phyloP scores from a whole-genome alignment of 2,113 vertebrate genomes.

The Azemiops feae region DNA sequence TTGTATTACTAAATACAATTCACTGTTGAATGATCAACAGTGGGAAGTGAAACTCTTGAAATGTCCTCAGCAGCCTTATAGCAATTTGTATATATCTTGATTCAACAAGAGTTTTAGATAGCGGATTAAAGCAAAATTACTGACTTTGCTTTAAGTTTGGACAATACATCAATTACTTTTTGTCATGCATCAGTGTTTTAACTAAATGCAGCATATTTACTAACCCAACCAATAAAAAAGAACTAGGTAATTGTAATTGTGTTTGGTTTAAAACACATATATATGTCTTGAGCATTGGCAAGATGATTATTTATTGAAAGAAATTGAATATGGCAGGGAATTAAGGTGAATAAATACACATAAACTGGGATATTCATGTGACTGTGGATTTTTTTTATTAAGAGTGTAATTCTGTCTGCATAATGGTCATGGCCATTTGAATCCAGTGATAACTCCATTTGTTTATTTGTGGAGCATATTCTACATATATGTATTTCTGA shows the following conservation, averaged over 20 bases:
- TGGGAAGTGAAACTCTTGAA: conserved; percentile 27
- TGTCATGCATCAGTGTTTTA: background rate
- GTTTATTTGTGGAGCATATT: background rate
- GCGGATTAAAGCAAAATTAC: conserved; percentile 33
- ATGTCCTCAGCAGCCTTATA: background rate
- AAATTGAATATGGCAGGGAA: background rate
- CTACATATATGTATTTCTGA: background rate
- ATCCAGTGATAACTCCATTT: background rate
- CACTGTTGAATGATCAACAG: conserved; percentile 37
- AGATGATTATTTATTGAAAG: background rate
- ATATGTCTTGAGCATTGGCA: background rate
- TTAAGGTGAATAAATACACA: background rate
- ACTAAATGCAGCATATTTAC: background rate
- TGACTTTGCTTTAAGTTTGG: conserved; percentile 29
- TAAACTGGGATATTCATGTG: background rate
- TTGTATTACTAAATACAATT: too few relatives aligned
- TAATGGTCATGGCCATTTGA: background rate
- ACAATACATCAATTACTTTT: conserved; percentile 32
- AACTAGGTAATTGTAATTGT: background rate
- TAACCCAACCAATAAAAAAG: background rate
- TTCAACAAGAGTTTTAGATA: conserved; percentile 30
- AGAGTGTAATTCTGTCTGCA: background rate
- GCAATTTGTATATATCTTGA: conserved; percentile 3
- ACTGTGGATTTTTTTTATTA: background rate
- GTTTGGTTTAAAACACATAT: background rate